A percentile compares a stretch with the other conserved stretches of the same genome.
phyloP scores from a whole-genome alignment of 2,797 vertebrate genomes.

The Netta rufina region DNA sequence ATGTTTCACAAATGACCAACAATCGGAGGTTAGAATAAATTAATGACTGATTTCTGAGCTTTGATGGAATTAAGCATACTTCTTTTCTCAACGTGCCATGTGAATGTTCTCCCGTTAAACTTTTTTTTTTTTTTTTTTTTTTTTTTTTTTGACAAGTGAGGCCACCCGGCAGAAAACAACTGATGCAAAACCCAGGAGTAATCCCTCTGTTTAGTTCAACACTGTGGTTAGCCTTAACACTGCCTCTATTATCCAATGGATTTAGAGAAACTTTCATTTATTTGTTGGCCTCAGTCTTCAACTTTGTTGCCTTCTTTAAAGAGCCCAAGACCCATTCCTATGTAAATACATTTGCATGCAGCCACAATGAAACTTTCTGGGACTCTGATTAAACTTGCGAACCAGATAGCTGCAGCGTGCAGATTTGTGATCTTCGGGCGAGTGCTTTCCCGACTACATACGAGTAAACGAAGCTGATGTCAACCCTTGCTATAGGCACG shows the following conservation, averaged over 20 bases:
- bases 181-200: slow-evolving; percentile 98
- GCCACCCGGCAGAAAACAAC: slow-evolving; percentile 99
- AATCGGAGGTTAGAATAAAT: slow-evolving; percentile 93
- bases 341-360: slow-evolving; percentile 92
- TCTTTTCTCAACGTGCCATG: slow-evolving; percentile 93
- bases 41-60: slow-evolving; percentile 97
- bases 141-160: slow-evolving; percentile 92
- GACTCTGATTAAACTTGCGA: slow-evolving; percentile 81
- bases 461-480: slow-evolving; percentile 58
- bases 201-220: slow-evolving; percentile 95
- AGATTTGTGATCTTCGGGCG: slow-evolving; percentile 66
- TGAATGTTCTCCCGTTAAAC: slow-evolving; percentile 92
- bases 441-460: slow-evolving; percentile 71
- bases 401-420: slow-evolving; percentile 67
- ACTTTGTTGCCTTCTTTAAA: slow-evolving; percentile 88
- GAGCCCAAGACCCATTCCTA: slow-evolving; percentile 85
- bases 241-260: slow-evolving; percentile 98
- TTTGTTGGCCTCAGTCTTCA: slow-evolving; percentile 92
- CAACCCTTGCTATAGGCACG: slow-evolving; percentile 25
- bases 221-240: slow-evolving; percentile 97
- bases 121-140: slow-evolving; percentile 81
- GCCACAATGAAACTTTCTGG: slow-evolving; percentile 88
- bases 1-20: slow-evolving; percentile 93
- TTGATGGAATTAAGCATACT: slow-evolving; percentile 99
- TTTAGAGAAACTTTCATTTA: slow-evolving; percentile 98